These are phyloP conservation scores for Hephaestus fuliginosus DNA, from an alignment of 2,797 vertebrate species.

Conservation along the genomic window DNA sequence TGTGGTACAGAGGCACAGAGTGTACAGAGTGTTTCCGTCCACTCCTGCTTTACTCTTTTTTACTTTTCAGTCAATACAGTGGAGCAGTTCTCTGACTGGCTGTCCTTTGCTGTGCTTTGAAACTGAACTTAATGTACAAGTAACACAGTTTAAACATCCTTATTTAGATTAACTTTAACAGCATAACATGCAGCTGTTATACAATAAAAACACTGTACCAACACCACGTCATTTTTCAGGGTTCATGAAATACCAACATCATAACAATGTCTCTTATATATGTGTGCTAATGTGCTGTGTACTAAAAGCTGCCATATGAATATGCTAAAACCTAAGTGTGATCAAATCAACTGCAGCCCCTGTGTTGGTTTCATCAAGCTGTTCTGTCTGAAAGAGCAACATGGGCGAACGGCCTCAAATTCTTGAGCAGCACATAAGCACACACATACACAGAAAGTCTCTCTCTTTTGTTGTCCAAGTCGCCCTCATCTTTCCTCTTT, in stretches of 20 bases:
- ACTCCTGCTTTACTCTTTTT: not conserved
- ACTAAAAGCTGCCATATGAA: too few relatives aligned
- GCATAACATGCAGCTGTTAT: conserved; percentile 7
- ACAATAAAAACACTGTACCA: not conserved
- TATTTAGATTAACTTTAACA: not conserved
- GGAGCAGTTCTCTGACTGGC: not conserved
- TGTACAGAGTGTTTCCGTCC: not conserved
- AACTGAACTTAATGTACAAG: not conserved
- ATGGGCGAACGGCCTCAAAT: conserved; percentile 17
- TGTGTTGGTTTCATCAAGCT: conserved; percentile 12
- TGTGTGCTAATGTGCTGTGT: too few relatives aligned
- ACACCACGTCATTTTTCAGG: conserved; percentile 6
- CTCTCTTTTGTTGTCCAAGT: not conserved
- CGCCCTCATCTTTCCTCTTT: not conserved
- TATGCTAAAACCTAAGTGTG: too few relatives aligned
- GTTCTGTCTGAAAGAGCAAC: conserved; percentile 37
- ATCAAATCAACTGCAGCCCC: not conserved
- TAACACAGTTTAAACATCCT: not conserved
- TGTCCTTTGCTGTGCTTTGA: not conserved
- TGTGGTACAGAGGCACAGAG: not conserved
- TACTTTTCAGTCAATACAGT: not conserved
- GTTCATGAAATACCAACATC: not conserved
- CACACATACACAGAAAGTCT: not conserved
- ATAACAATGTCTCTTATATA: too few relatives aligned
- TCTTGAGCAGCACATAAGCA: conserved; percentile 12